phyloP scores from a whole-genome alignment of 2,888 invertebrate species.

The Ditula angustiorana region DNA sequence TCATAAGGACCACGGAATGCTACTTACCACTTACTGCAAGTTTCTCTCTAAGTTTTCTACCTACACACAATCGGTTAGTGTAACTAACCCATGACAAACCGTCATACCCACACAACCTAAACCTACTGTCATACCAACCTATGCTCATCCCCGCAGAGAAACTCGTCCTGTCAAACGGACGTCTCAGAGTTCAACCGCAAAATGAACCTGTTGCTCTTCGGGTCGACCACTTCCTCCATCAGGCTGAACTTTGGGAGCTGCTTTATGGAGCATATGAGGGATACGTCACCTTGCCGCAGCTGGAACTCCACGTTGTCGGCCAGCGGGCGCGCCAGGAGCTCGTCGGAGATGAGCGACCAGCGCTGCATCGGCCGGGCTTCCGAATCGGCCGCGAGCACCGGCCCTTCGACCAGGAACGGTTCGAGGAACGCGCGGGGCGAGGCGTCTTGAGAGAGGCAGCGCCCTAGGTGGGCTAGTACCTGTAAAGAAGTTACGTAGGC shows the following conservation, averaged over 20 bases:
- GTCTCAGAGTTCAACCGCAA: slow-evolving; percentile 98
- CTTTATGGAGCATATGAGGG: slow-evolving; percentile 94
- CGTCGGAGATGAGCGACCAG: slow-evolving; percentile 98
- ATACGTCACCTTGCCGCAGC: slow-evolving; percentile 96
- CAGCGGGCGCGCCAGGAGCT: slow-evolving; percentile 94
- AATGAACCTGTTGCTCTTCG: slow-evolving; percentile 97
- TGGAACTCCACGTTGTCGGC: slow-evolving; percentile 95
- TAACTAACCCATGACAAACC: too few relatives aligned
- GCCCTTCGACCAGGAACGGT: slow-evolving; percentile 94
- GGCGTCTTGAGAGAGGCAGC: slow-evolving; percentile 96
- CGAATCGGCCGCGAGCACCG: slow-evolving; percentile 94
- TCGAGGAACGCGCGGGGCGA: slow-evolving; percentile 98
- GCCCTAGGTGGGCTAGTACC: slow-evolving; percentile 94
- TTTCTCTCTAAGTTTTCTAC: neutral
- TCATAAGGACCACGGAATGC: too few relatives aligned
- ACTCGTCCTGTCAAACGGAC: slow-evolving; percentile 92
- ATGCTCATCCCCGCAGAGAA: slow-evolving; percentile 57
- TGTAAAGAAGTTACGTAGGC: slow-evolving; percentile 48
- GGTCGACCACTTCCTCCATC: slow-evolving; percentile 98
- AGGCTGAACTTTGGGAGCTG: slow-evolving; percentile 97
- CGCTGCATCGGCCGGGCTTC: slow-evolving; percentile 94
- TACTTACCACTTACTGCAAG: too few relatives aligned
- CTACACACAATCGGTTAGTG: slow-evolving; percentile 41
- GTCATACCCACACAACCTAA: slow-evolving; percentile 52
- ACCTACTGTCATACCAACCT: slow-evolving; percentile 77